phyloP scores from a whole-genome alignment of 30 jellyfish, hydroid and myxozoan species.

The Rhopilema esculentum region DNA sequence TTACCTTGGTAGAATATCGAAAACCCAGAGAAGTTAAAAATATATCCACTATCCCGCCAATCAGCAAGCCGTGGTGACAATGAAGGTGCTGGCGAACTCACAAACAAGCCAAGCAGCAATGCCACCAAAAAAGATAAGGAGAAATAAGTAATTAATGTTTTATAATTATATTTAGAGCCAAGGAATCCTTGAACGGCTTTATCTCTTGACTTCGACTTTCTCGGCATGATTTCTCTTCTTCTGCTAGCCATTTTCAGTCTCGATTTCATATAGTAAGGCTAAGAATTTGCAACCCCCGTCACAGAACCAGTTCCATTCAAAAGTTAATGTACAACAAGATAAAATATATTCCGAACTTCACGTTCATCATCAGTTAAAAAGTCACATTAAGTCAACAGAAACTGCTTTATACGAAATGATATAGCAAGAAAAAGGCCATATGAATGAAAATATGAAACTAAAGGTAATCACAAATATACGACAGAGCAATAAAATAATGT shows the following conservation, averaged over 20 bases:
- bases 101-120: slow-evolving; percentile 42
- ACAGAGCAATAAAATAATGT: too few species aligned
- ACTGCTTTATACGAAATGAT: too few species aligned
- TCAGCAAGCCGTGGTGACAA: slow-evolving; percentile 57
- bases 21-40: slow-evolving; percentile 31
- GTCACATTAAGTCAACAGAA: too few species aligned
- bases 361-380: too few species aligned
- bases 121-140: slow-evolving; percentile 38
- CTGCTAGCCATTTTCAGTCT: slow-evolving; percentile 2
- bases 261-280: not conserved
- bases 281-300: not conserved
- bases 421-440: too few species aligned
- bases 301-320: not conserved
- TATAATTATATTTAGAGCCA: not conserved
- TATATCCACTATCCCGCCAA: slow-evolving; percentile 92
- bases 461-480: too few species aligned
- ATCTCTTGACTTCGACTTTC: not conserved
- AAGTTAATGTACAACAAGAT: too few species aligned
- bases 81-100: slow-evolving; percentile 64
- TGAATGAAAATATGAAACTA: too few species aligned
- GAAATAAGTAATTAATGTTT: slow-evolving; percentile 7
- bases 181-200: not conserved
- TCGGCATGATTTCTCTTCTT: not conserved
- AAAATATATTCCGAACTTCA: too few species aligned
- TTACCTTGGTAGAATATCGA: slow-evolving; percentile 79